phyloP scores from a whole-genome alignment of 1,140 invertebrate genomes.

The Tetramorium parvispinum region DNA sequence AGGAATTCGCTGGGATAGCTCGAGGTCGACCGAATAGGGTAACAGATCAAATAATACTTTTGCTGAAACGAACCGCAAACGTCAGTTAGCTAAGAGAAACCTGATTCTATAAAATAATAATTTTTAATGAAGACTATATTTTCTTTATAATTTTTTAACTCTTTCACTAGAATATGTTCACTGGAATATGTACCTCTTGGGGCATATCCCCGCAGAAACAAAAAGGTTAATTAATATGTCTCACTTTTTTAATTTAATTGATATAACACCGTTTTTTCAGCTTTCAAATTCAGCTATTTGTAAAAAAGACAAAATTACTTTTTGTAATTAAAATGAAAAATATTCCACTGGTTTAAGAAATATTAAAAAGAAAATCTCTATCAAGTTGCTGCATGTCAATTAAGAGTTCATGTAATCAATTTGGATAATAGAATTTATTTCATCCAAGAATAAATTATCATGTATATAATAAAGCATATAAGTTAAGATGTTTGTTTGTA shows the following conservation, averaged over 20 bases:
- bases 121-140: neutral
- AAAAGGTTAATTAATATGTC: neutral
- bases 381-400: too few species aligned
- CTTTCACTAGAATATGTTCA: too few species aligned
- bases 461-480: too few species aligned
- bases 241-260: neutral
- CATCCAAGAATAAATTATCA: too few species aligned
- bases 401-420: too few species aligned
- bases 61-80: too few species aligned
- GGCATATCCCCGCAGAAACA: too few species aligned
- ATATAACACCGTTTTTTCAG: neutral
- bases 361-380: too few species aligned
- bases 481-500: neutral
- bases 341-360: too few species aligned
- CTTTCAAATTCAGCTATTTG: neutral
- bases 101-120: neutral
- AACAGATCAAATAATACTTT: neutral
- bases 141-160: neutral
- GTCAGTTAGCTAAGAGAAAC: neutral
- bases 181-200: too few species aligned
- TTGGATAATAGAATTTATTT: too few species aligned
- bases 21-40: neutral
- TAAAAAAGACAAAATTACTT: neutral
- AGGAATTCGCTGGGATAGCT: neutral
- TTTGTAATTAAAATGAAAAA: too few species aligned